Evolutionary conservation across 2,888 invertebrate species (phyloP).

Genomic region (Leuctra nigra): DNA sequence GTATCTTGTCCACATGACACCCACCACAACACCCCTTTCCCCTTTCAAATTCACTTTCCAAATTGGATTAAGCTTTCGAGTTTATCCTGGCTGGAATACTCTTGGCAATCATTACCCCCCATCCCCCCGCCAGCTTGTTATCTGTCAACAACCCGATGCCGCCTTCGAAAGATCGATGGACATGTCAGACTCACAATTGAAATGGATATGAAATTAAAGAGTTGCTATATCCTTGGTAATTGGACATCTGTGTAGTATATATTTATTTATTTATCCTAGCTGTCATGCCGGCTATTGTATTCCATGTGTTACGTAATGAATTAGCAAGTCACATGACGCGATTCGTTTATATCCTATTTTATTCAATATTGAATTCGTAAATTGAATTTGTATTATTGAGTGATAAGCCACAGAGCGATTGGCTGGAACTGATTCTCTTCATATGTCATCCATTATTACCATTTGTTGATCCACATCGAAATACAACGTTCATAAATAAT

Average conservation of each 20-base stretch:
- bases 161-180: constrained; percentile 25
- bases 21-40: constrained; percentile 3
- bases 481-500: no score
- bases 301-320: constrained; percentile 14
- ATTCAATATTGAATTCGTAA: not conserved
- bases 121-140: constrained; percentile 20
- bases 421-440: no score
- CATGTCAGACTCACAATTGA: constrained; percentile 24
- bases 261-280: not conserved
- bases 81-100: constrained; percentile 18
- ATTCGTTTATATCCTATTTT: not conserved
- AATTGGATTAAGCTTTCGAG: constrained; percentile 25
- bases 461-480: no score
- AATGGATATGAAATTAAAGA: constrained; percentile 28
- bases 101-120: constrained; percentile 21
- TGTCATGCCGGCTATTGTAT: not conserved
- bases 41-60: constrained; percentile 25
- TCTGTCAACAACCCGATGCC: constrained; percentile 25
- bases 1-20: not conserved
- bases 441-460: no score
- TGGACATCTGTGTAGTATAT: constrained; percentile 22
- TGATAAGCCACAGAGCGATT: no score
- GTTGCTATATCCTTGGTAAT: constrained; percentile 22
- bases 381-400: no score
- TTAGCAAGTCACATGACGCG: not conserved